Percentiles rank a stretch among this genome's conserved stretches.
These are phyloP conservation scores for Hemicrepidius hirtus DNA, from an alignment of 2,888 invertebrate species.

Conservation along the genomic window DNA sequence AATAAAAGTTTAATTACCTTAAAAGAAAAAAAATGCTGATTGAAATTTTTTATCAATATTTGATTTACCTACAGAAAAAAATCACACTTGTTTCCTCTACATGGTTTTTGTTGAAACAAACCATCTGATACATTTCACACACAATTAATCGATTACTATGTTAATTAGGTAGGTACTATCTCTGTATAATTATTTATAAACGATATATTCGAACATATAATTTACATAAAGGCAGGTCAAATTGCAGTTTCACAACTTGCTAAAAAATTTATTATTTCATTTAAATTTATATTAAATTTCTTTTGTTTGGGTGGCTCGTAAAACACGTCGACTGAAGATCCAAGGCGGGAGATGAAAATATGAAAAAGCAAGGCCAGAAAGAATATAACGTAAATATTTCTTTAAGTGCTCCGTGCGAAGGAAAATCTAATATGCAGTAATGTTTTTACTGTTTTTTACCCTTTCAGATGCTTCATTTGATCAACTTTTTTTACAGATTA, in stretches of 20 bases:
- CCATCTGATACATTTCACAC: too few species aligned
- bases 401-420: slow-evolving; percentile 24
- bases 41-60: too few species aligned
- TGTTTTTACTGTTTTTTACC: slow-evolving; percentile 26
- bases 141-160: too few species aligned
- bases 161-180: too few species aligned
- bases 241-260: not conserved
- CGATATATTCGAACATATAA: too few species aligned
- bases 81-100: too few species aligned
- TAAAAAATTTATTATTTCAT: slow-evolving; percentile 1
- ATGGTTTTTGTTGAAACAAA: too few species aligned
- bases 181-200: too few species aligned
- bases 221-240: too few species aligned
- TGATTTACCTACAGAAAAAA: too few species aligned
- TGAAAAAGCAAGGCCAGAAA: slow-evolving; percentile 19
- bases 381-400: slow-evolving; percentile 34
- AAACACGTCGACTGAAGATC: not conserved
- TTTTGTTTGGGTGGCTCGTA: slow-evolving; percentile 6
- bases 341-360: not conserved
- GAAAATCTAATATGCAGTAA: slow-evolving; percentile 41
- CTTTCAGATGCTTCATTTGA: slow-evolving; percentile 13
- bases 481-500: slow-evolving; percentile 29
- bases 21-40: too few species aligned
- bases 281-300: slow-evolving; percentile 10
- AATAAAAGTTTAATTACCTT: not conserved